These are phyloP conservation scores for Tenrec ecaudatus DNA, from an alignment of 2,113 vertebrate genomes.

Conservation along the genomic window DNA sequence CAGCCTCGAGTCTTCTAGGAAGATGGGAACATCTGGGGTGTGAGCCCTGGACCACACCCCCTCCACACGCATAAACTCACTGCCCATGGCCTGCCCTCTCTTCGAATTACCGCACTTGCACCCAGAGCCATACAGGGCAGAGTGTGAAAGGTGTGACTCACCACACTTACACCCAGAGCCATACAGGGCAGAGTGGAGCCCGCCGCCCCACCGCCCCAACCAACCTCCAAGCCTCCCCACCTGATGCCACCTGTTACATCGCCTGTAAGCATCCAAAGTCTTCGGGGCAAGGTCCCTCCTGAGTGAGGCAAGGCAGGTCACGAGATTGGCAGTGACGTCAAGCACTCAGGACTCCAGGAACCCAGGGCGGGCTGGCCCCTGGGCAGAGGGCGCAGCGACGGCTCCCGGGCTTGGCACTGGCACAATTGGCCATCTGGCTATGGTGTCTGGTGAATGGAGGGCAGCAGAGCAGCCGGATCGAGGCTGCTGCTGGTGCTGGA, in stretches of 20 bases:
- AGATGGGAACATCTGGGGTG: slow-evolving; percentile 36
- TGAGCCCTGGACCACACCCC: slow-evolving; percentile 28
- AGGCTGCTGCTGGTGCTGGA: background rate
- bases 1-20: slow-evolving; percentile 7
- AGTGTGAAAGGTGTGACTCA: too few relatives aligned
- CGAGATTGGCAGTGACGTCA: slow-evolving; percentile 74
- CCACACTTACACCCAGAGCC: slow-evolving; percentile 45
- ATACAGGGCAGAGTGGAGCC: background rate
- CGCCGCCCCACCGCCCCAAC: background rate
- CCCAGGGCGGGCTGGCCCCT: background rate
- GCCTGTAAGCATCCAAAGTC: slow-evolving; percentile 64
- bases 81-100: slow-evolving; percentile 23
- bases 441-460: background rate
- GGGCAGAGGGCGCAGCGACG: slow-evolving; percentile 58
- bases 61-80: slow-evolving; percentile 40
- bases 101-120: slow-evolving; percentile 33
- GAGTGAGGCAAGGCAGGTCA: slow-evolving; percentile 59
- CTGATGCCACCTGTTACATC: slow-evolving; percentile 26
- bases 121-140: slow-evolving; percentile 26
- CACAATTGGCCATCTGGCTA: background rate
- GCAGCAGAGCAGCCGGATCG: background rate
- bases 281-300: slow-evolving; percentile 62
- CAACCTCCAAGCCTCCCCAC: slow-evolving; percentile 45
- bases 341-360: slow-evolving; percentile 52
- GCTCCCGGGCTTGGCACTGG: background rate